Evolutionary conservation across 2,797 vertebrate species (phyloP).

Genomic region (Galagoides demidoff): DNA sequence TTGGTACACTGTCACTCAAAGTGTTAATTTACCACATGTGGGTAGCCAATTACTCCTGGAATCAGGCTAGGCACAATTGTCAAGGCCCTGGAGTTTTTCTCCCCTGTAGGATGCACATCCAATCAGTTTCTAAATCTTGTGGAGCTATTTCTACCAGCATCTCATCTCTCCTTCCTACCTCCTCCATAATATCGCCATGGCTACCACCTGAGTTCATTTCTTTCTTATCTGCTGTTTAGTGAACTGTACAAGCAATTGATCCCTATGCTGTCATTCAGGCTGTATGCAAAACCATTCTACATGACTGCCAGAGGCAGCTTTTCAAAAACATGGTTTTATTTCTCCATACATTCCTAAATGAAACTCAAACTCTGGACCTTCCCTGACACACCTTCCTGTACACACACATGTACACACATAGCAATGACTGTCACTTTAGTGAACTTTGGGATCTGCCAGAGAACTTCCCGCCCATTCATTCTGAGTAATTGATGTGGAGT

Average conservation of each 20-base stretch:
- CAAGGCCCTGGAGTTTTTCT: constrained; percentile 33
- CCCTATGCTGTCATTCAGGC: background rate
- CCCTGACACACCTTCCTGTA: background rate
- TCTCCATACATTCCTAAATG: background rate
- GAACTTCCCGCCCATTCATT: background rate
- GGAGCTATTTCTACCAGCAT: background rate
- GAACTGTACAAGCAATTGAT: background rate
- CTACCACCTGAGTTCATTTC: background rate
- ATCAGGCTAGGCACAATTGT: constrained; percentile 61
- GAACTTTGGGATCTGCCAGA: background rate
- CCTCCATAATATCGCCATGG: background rate
- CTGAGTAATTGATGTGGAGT: background rate
- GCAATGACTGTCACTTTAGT: background rate
- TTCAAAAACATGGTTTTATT: background rate
- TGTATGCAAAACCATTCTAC: background rate
- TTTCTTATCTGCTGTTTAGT: background rate
- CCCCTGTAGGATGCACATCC: background rate
- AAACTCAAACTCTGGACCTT: background rate
- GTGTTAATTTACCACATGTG: constrained; percentile 80
- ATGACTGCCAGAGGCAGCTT: background rate
- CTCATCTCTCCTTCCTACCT: background rate
- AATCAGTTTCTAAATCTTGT: constrained; percentile 52
- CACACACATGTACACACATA: background rate
- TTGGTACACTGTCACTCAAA: constrained; percentile 79
- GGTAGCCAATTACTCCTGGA: constrained; percentile 75